phyloP scores from a whole-genome alignment of 2,888 invertebrate genomes.

The Coleophora deauratella region DNA sequence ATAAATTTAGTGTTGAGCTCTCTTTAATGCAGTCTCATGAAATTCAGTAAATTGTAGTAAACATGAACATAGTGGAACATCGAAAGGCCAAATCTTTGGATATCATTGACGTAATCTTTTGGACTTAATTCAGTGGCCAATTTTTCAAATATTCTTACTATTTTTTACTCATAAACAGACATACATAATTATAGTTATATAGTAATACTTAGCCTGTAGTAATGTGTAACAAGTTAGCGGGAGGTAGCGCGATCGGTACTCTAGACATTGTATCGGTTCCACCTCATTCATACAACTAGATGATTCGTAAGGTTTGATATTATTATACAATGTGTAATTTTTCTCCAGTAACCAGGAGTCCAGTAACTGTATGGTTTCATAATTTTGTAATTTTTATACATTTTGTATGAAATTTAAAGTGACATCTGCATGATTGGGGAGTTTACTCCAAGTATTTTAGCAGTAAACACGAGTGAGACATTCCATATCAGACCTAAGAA shows the following conservation, averaged over 20 bases:
- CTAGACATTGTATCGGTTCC: conserved; percentile 41
- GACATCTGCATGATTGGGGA: conserved; percentile 53
- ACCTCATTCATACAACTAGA: conserved; percentile 51
- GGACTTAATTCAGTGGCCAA: conserved; percentile 53
- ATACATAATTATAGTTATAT: conserved; percentile 46
- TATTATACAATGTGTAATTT: conserved; percentile 58
- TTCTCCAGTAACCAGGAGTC: conserved; percentile 45
- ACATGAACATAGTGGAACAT: conserved; percentile 3
- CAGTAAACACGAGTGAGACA: conserved; percentile 66
- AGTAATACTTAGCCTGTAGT: conserved; percentile 61
- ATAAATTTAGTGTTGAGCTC: conserved; percentile 61
- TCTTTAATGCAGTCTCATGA: conserved; percentile 47
- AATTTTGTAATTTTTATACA: conserved; percentile 73
- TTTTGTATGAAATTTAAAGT: conserved; percentile 65
- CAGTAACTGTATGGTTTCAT: conserved; percentile 53
- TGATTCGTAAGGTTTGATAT: conserved; percentile 59
- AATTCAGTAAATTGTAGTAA: conserved; percentile 23
- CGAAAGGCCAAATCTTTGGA: too few relatives aligned
- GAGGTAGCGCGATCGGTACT: conserved; percentile 30
- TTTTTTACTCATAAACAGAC: conserved; percentile 69
- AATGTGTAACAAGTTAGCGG: conserved; percentile 54
- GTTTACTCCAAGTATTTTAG: conserved; percentile 46
- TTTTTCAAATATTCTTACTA: conserved; percentile 62
- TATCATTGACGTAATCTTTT: conserved; percentile 6
- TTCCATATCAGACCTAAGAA: conserved; percentile 62